Evolutionary conservation across 2,113 vertebrate genomes (phyloP), one percentile per base, ranked within the genome.

Genomic region (Carassius gibelio): DNA sequence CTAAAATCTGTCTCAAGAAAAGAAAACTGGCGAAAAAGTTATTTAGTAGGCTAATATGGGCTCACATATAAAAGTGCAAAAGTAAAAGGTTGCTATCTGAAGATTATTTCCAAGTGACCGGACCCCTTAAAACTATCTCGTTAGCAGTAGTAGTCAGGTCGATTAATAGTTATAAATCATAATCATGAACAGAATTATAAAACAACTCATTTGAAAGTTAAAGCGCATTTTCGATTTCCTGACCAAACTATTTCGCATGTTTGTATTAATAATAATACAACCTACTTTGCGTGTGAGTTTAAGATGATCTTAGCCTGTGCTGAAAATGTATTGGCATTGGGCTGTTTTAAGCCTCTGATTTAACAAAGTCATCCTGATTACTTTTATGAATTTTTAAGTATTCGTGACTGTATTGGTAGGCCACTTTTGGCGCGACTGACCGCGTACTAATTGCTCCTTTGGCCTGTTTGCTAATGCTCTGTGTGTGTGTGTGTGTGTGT

Each of bases 371-470:
- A 45, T 10, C 42, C 42, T 45, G 42, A 45, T 10, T 45, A 45
- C 42, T 0, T 23, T 62, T 26, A 42, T 23, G 42, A 45, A 42
- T 8, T 9, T 77, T 59, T 10, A 61, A 14, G 55, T n/a, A 30
- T 57, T 50, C 6, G 13, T 59, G 3, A 10, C 17, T 1, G 9
- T 62, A 15, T 45, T 4, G 3, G 36, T 79, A 26, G 36, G 11
- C 11, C 36, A 79, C 77, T 45, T 79, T 79, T 80, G 77, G 77
- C 57, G 2, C 36, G 64, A 48, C 76, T 45, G 57, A 64, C 13
- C 26, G 57, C 45, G 10, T 48, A 48, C 10, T 48, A 48, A 48
- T 48, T 48, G 45, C 45, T 48, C 11, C 45, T 48, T 48, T 48
- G 64, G 11, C 45, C 45, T 48, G 55, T 45, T 30, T 21, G 85